Percentiles rank a stretch among this genome's conserved stretches.
Conservation (phyloP, 2,888 invertebrate species). For the Microchrysa polita region DNA sequence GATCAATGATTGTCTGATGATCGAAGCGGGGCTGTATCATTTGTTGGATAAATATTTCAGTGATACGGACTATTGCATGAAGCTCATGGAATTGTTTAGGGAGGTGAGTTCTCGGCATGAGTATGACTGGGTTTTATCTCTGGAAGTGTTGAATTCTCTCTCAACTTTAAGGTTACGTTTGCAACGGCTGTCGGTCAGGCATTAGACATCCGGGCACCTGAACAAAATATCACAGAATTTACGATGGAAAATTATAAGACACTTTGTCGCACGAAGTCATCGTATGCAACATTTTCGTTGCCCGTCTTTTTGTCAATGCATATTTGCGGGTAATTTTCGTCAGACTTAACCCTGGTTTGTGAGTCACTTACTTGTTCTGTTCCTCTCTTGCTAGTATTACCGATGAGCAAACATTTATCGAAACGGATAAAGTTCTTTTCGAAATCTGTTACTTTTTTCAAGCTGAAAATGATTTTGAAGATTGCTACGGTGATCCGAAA, state of each 20-base stretch:
- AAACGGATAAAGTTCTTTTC: background rate
- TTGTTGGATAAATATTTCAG: slow-evolving; percentile 79
- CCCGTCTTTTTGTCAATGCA: slow-evolving; percentile 90
- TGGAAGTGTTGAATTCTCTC: too few species aligned
- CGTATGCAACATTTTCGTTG: slow-evolving; percentile 93
- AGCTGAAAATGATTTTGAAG: slow-evolving; percentile 14
- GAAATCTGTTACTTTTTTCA: slow-evolving; percentile 13
- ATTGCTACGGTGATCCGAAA: slow-evolving; percentile 14
- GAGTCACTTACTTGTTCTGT: too few species aligned
- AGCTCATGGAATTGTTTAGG: slow-evolving; percentile 72
- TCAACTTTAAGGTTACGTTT: slow-evolving; percentile 50
- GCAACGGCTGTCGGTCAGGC: slow-evolving; percentile 82
- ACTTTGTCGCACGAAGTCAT: slow-evolving; percentile 91
- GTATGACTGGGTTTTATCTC: too few species aligned
- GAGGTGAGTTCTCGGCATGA: too few species aligned
- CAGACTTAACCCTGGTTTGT: background rate
- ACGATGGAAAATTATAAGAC: slow-evolving; percentile 88
- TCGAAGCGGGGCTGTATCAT: slow-evolving; percentile 80
- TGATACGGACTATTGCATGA: slow-evolving; percentile 74
- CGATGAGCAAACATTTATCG: background rate
- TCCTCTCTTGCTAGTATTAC: too few species aligned
- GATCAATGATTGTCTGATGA: slow-evolving; percentile 80
- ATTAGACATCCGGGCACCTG: slow-evolving; percentile 78
- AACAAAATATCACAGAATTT: slow-evolving; percentile 73
- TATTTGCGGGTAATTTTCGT: slow-evolving; percentile 75